Conservation (phyloP, 2,113 vertebrate genomes). For the Tenebrosternarchus preto region DNA sequence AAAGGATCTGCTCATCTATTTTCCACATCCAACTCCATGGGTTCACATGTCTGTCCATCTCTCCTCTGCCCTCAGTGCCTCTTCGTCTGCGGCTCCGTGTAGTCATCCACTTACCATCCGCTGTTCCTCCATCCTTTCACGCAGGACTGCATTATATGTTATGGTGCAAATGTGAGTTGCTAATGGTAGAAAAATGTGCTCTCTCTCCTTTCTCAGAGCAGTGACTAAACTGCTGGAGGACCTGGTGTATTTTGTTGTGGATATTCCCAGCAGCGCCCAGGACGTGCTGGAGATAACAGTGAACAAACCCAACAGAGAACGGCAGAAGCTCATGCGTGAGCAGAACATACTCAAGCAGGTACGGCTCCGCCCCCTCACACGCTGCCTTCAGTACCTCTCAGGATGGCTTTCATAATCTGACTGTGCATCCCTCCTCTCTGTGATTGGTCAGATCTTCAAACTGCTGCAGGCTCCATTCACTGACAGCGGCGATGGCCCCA, state of each 20-base stretch:
- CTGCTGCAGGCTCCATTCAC: slow-evolving; percentile 93
- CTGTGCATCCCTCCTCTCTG: not conserved
- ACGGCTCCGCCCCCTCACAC: not conserved
- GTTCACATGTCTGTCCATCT: not conserved
- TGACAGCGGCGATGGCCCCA: slow-evolving; percentile 93
- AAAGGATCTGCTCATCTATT: slow-evolving; percentile 10
- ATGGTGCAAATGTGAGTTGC: too few relatives aligned
- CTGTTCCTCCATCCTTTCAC: too few relatives aligned
- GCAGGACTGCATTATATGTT: too few relatives aligned
- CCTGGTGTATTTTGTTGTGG: slow-evolving; percentile 97
- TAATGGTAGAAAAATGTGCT: too few relatives aligned
- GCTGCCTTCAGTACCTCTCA: not conserved
- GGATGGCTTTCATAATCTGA: not conserved
- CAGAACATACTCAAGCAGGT: slow-evolving; percentile 99
- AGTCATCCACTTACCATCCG: not conserved
- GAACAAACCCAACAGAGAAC: slow-evolving; percentile 95
- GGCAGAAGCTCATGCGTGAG: slow-evolving; percentile 97
- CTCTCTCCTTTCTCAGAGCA: slow-evolving; percentile 71
- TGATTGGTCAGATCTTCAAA: slow-evolving; percentile 88
- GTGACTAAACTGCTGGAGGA: slow-evolving; percentile 97
- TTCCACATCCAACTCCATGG: too few relatives aligned
- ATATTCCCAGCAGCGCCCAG: slow-evolving; percentile 95
- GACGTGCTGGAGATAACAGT: slow-evolving; percentile 96
- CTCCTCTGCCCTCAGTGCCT: not conserved
- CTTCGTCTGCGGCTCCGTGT: not conserved